These are phyloP conservation scores for Drosophila fulvimacula DNA, from an alignment of 2,888 invertebrate species.

Conservation along the genomic window DNA sequence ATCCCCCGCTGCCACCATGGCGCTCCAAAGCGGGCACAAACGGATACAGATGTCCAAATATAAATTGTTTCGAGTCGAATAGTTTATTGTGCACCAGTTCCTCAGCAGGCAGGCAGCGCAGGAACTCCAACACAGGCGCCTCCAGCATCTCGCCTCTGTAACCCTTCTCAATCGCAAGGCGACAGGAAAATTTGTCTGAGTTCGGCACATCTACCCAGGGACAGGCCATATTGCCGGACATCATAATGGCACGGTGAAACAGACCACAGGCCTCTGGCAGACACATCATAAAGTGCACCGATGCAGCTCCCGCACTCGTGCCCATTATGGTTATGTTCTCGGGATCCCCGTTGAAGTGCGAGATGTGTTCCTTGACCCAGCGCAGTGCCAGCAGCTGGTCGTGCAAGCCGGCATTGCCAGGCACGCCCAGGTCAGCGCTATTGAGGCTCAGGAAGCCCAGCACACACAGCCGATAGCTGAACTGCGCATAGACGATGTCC, in stretches of 20 bases:
- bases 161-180: conserved; percentile 78
- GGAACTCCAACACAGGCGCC: conserved; percentile 74
- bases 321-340: conserved; percentile 86
- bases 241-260: conserved; percentile 82
- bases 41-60: conserved; percentile 67
- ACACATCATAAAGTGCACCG: conserved; percentile 85
- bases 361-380: conserved; percentile 85
- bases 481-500: conserved; percentile 84
- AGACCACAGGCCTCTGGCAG: conserved; percentile 84
- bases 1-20: background rate
- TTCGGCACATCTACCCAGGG: conserved; percentile 76
- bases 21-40: conserved; percentile 80
- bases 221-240: conserved; percentile 79
- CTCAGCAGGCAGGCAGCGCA: conserved; percentile 65
- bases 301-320: conserved; percentile 85
- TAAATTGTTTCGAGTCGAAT: conserved; percentile 65
- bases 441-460: conserved; percentile 85
- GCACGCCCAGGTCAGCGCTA: conserved; percentile 84
- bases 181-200: conserved; percentile 57
- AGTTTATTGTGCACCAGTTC: conserved; percentile 77
- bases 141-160: conserved; percentile 79
- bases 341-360: conserved; percentile 85
- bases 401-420: conserved; percentile 86
- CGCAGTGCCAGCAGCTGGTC: conserved; percentile 85
- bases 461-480: conserved; percentile 85